Evolutionary conservation across 2,113 vertebrate species (phyloP).

Genomic region (Amazona guildingii): DNA sequence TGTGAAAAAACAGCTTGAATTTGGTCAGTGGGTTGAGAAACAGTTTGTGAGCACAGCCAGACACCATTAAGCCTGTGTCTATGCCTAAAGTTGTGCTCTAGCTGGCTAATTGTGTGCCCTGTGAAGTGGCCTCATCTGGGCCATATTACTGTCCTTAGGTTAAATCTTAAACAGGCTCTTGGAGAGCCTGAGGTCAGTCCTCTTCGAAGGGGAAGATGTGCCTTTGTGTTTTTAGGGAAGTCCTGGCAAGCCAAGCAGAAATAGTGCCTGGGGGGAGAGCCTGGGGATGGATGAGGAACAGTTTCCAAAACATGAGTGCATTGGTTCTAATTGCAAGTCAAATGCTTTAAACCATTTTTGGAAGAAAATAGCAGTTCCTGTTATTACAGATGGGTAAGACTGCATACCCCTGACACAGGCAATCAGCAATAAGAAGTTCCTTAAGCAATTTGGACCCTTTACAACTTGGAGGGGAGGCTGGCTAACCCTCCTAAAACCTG

Average conservation of each 20-base stretch:
- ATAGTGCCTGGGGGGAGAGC: background rate
- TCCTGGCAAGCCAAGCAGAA: background rate
- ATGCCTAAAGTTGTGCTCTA: background rate
- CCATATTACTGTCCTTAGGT: background rate
- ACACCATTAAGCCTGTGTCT: background rate
- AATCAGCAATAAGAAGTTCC: background rate
- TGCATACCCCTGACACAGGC: background rate
- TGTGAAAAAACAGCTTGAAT: background rate
- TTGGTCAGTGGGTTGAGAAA: background rate
- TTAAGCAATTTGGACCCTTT: background rate
- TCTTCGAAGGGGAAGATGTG: rapidly evolving
- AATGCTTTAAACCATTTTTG: background rate
- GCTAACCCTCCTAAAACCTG: background rate
- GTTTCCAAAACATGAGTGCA: background rate
- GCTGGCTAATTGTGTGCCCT: background rate
- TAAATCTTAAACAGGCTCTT: background rate
- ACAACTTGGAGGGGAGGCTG: background rate
- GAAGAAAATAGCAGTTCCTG: background rate
- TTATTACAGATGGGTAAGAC: background rate
- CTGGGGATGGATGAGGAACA: rapidly evolving
- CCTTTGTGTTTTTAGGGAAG: background rate
- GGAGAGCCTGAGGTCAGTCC: background rate
- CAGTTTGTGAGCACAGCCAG: background rate
- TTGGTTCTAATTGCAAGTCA: background rate
- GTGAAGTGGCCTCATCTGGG: background rate